Evolutionary conservation across 2,113 vertebrate species (phyloP), one percentile per base, ranked within the genome.

Genomic region (Poecile atricapillus): DNA sequence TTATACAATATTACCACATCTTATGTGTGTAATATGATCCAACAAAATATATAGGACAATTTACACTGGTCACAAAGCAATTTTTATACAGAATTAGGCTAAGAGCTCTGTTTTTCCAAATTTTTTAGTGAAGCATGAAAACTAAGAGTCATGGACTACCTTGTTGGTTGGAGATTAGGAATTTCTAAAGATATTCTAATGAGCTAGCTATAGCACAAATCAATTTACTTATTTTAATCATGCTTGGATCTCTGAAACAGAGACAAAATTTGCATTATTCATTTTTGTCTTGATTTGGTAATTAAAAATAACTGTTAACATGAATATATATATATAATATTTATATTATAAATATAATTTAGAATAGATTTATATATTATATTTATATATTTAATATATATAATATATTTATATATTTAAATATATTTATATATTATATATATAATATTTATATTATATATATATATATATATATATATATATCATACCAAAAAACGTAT

Each of bases 221-320:
- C 64, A 27, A 67, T 94, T 96, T 81, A 76, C 18, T 71, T 80
- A 56, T 13, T 53, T 86, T 93, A 94, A 86, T 95, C n/a, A 52
- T 69, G 13, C 83, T 85, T 96, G 49, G 44, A 60, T 90, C 71
- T 81, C 83, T 90, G 56, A 93, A 96, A 83, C 15, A 95, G 78
- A 80, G 50, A 76, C 12, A 77, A 94, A 75, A 80, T 41, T 90
- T 92, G 73, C 53, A 50, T 95, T 91, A 67, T 55, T 77, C 0
- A 37, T 87, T 96, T 90, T 90, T 94, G 33, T 92, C 92, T 88
- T 74, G 33, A 86, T 90, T 80, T 39, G 21, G 19, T 70, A 89
- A 94, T 93, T 91, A 87, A 9, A 73, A 93, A 93, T 67, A 69
- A 37, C 49, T 81, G 68, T 67, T 78, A n/a, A n/a, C n/a, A n/a